phyloP scores from a whole-genome alignment of 92 coral and sea anemone species.

The Actinernus sp. region DNA sequence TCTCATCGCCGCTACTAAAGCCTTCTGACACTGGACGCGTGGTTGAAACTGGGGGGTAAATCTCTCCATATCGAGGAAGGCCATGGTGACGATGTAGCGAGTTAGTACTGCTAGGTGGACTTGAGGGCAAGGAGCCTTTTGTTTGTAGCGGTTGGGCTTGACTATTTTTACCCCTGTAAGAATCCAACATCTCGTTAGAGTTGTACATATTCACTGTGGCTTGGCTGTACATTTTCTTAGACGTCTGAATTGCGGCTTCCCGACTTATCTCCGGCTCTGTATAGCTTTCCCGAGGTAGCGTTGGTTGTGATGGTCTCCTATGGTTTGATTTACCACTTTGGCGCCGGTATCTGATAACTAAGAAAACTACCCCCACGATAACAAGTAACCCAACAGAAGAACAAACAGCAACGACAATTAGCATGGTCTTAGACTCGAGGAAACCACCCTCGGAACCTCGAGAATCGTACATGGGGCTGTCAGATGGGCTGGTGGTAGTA shows the following conservation, averaged over 20 bases:
- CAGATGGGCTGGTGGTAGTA: conserved; percentile 12
- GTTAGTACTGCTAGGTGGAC: conserved; percentile 37
- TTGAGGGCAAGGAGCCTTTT: conserved; percentile 23
- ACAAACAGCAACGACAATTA: conserved; percentile 72
- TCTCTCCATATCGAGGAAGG: conserved; percentile 37
- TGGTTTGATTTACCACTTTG: conserved; percentile 12
- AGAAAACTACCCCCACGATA: conserved; percentile 43
- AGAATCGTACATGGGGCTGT: conserved; percentile 25
- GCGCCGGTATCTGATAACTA: conserved; percentile 55
- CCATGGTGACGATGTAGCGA: conserved; percentile 34
- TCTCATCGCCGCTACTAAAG: conserved; percentile 77
- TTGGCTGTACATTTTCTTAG: conserved; percentile 91
- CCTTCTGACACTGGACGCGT: conserved; percentile 53
- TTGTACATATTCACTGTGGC: conserved; percentile 64
- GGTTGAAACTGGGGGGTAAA: conserved; percentile 40
- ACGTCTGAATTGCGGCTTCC: conserved; percentile 82
- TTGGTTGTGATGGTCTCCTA: conserved; percentile 7
- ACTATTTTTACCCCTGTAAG: conserved; percentile 22
- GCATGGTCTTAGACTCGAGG: conserved; percentile 62
- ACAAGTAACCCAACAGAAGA: conserved; percentile 63
- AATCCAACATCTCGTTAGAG: conserved; percentile 24
- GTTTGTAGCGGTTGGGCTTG: conserved; percentile 56
- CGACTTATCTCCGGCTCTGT: conserved; percentile 87
- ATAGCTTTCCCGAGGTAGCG: conserved; percentile 58
- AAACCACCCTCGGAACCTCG: conserved; percentile 42